These are phyloP conservation scores for Gadus chalcogrammus DNA, from an alignment of 2,113 vertebrate genomes.

Conservation along the genomic window DNA sequence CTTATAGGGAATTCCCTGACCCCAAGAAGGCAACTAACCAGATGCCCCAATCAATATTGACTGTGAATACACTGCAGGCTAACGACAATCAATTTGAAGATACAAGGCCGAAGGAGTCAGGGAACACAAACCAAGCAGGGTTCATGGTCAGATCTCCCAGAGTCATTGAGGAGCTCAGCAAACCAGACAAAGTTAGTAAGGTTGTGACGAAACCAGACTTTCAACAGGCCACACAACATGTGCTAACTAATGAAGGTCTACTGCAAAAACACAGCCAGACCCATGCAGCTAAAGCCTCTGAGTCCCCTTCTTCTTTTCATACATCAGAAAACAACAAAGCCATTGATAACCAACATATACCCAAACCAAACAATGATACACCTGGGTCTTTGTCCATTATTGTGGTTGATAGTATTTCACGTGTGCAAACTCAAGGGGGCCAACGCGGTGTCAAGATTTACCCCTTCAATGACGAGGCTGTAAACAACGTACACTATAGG, in stretches of 20 bases:
- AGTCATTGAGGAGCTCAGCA: background rate
- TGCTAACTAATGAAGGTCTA: background rate
- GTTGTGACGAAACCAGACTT: background rate
- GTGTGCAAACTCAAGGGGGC: background rate
- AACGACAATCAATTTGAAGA: slow-evolving; percentile 16
- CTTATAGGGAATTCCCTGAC: too few species aligned
- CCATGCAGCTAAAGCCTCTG: background rate
- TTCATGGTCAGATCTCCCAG: background rate
- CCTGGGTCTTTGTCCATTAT: too few species aligned
- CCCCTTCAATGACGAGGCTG: background rate
- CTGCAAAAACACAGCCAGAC: background rate
- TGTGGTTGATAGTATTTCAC: background rate
- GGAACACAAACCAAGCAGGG: background rate
- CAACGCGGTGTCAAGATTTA: background rate
- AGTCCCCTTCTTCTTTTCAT: too few species aligned
- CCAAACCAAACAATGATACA: background rate
- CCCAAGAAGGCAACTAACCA: background rate
- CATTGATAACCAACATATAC: background rate
- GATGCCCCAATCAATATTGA: slow-evolving; percentile 10
- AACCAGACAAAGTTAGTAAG: slow-evolving; percentile 10
- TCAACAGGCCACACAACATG: slow-evolving; percentile 13
- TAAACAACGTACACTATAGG: background rate
- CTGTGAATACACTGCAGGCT: slow-evolving; percentile 11
- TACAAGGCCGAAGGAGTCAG: background rate
- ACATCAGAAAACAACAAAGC: background rate